Percentiles rank a stretch among this genome's conserved stretches.
Conservation (phyloP, 2,113 vertebrate species). For the Cariama cristata region DNA sequence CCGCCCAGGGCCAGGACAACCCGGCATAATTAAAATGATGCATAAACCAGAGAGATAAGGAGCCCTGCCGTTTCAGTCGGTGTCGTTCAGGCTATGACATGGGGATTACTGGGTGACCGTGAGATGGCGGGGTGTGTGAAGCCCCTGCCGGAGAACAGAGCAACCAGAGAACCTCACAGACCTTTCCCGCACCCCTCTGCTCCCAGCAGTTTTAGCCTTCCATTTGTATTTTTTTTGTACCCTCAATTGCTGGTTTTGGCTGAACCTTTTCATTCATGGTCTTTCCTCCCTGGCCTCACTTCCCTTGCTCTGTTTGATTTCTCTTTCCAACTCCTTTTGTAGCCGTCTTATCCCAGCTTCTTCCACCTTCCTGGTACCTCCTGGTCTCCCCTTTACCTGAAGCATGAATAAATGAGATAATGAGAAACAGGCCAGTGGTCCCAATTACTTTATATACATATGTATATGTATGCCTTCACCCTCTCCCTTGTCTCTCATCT, state of each 20-base stretch:
- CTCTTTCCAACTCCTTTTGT: not conserved
- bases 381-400: not conserved
- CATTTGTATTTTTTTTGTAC: not conserved
- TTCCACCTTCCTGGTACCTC: not conserved
- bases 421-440: not conserved
- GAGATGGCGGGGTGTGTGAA: not conserved
- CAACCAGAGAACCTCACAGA: not conserved
- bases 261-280: not conserved
- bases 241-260: not conserved
- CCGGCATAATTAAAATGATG: not conserved
- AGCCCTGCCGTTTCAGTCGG: not conserved
- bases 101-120: not conserved
- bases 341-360: not conserved
- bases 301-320: not conserved
- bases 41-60: not conserved
- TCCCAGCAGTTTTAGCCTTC: rapidly evolving
- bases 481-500: not conserved
- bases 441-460: not conserved
- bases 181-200: not conserved
- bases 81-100: not conserved
- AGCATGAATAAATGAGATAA: slow-evolving; percentile 7
- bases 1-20: rapidly evolving
- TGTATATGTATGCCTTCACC: not conserved
- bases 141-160: not conserved
- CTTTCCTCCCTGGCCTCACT: not conserved